phyloP scores from a whole-genome alignment of 2,888 invertebrate genomes.

The Eumacrocentrus americanus region DNA sequence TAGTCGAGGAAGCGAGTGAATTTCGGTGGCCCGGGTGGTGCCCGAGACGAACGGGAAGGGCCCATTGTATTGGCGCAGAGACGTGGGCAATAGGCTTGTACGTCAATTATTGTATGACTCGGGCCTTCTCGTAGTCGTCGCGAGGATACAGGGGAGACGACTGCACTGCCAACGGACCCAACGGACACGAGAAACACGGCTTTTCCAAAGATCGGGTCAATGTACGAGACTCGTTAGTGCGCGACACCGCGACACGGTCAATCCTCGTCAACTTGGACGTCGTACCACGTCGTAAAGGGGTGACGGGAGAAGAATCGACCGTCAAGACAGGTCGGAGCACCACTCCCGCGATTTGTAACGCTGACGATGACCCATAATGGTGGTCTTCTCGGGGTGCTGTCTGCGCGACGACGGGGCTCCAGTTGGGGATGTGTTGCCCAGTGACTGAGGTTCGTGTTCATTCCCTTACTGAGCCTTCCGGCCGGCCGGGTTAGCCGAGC shows the following conservation, averaged over 20 bases:
- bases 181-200: slow-evolving; percentile 51
- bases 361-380: slow-evolving; percentile 66
- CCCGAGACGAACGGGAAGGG: slow-evolving; percentile 17
- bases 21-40: slow-evolving; percentile 26
- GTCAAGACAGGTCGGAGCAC: slow-evolving; percentile 54
- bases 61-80: slow-evolving; percentile 13
- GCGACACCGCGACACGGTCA: slow-evolving; percentile 43
- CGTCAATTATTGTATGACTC: not conserved
- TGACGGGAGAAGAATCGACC: slow-evolving; percentile 63
- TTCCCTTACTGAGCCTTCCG: slow-evolving; percentile 28
- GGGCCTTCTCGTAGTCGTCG: not conserved
- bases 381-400: slow-evolving; percentile 37
- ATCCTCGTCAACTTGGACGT: slow-evolving; percentile 6
- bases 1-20: slow-evolving; percentile 24
- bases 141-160: slow-evolving; percentile 3
- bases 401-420: slow-evolving; percentile 63
- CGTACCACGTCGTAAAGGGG: slow-evolving; percentile 50
- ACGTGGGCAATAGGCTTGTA: slow-evolving; percentile 4
- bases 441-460: slow-evolving; percentile 39
- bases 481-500: slow-evolving; percentile 30
- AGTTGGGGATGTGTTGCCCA: slow-evolving; percentile 62
- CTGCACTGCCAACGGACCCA: slow-evolving; percentile 12
- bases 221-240: slow-evolving; percentile 62
- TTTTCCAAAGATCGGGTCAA: slow-evolving; percentile 63
- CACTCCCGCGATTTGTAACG: slow-evolving; percentile 50